Conservation (phyloP, 2,888 invertebrate genomes). For the Nephrotoma appendiculata region DNA sequence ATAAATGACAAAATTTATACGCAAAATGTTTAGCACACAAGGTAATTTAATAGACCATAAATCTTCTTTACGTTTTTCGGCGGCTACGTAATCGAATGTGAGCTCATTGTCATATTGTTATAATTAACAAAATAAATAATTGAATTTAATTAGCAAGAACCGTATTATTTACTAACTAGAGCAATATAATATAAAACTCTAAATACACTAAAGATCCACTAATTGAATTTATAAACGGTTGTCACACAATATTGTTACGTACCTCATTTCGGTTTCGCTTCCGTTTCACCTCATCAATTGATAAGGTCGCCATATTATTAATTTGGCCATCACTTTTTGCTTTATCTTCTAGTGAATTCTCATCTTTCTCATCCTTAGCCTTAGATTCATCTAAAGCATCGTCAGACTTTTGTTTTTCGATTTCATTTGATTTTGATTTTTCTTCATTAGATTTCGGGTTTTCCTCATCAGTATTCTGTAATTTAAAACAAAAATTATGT, state of each 20-base stretch:
- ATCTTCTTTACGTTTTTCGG: neutral
- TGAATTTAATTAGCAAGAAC: neutral
- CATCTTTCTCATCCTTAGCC: neutral
- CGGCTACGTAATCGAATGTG: neutral
- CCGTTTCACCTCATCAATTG: neutral
- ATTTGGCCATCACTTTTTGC: neutral
- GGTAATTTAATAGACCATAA: neutral
- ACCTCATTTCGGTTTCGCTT: neutral
- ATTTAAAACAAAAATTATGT: neutral
- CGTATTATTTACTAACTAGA: neutral
- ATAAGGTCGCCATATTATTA: neutral
- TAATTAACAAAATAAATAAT: neutral
- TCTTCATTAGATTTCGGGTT: neutral
- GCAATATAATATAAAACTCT: neutral
- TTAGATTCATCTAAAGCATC: neutral
- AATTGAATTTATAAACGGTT: neutral
- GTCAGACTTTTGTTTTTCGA: neutral
- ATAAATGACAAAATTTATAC: neutral
- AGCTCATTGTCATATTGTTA: neutral
- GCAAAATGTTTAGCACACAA: neutral
- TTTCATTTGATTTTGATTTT: neutral
- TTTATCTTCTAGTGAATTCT: neutral
- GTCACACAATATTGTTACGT: neutral
- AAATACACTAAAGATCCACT: neutral
- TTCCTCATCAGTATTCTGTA: neutral